A percentile compares a stretch with the other conserved stretches of the same genome.
Evolutionary conservation across 2,113 vertebrate genomes (phyloP).

Genomic region (Podarcis muralis): DNA sequence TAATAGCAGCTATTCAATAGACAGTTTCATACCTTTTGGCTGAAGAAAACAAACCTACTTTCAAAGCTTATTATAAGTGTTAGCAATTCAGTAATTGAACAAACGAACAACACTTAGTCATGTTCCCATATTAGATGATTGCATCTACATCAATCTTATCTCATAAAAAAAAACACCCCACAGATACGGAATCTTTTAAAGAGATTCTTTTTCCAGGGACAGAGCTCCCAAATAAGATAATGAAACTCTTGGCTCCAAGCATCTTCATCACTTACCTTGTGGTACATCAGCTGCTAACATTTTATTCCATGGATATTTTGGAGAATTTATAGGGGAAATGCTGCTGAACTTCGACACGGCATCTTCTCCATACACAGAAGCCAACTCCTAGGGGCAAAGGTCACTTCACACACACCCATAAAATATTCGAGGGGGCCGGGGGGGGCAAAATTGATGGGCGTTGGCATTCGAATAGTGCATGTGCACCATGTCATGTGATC

Average conservation of each 20-base stretch:
- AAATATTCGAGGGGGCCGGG: no score
- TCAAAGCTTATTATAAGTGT: background rate
- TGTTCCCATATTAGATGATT: background rate
- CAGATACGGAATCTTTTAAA: background rate
- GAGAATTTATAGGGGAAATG: no score
- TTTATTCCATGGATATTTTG: no score
- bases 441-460: no score
- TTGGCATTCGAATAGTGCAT: no score
- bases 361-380: no score
- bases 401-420: no score
- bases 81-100: constrained; percentile 16
- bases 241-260: background rate
- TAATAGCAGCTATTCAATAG: background rate
- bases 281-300: no score
- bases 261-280: no score
- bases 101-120: constrained; percentile 6
- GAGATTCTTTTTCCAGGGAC: background rate
- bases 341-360: no score
- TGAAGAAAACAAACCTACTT: background rate
- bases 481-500: no score
- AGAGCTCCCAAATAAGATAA: constrained; percentile 31
- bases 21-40: background rate
- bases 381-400: no score
- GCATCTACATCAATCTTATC: background rate
- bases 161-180: background rate